Percentiles rank a stretch among this genome's conserved stretches.
phyloP scores from a whole-genome alignment of 2,113 vertebrate genomes.

The Ochotona princeps region DNA sequence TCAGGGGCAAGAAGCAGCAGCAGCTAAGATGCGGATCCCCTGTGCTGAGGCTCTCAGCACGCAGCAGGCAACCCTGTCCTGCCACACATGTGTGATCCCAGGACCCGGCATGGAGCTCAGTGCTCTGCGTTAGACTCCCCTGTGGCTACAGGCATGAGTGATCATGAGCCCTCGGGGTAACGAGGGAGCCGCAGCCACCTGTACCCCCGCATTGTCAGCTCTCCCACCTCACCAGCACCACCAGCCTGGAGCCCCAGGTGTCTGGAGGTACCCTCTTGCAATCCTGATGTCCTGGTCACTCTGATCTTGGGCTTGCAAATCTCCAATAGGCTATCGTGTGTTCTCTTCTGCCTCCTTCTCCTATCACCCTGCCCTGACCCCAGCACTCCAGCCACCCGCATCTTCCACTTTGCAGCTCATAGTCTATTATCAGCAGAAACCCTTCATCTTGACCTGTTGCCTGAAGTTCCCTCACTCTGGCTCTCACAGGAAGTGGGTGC shows the following conservation, averaged over 20 bases:
- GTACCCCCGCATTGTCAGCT: accelerated
- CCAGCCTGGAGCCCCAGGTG: not conserved
- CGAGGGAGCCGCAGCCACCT: not conserved
- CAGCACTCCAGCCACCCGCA: too few relatives aligned
- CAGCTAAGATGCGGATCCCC: too few relatives aligned
- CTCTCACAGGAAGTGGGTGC: not conserved
- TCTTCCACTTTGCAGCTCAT: not conserved
- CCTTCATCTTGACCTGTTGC: not conserved
- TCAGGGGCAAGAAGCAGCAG: too few relatives aligned
- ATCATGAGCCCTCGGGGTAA: not conserved
- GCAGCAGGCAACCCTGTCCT: too few relatives aligned
- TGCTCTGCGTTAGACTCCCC: not conserved
- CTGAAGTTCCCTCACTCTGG: not conserved
- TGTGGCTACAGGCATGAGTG: too few relatives aligned
- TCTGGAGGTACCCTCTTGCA: too few relatives aligned
- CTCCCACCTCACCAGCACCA: accelerated
- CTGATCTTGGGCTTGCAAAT: not conserved
- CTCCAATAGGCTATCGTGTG: not conserved
- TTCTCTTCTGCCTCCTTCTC: not conserved
- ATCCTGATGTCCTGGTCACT: not conserved
- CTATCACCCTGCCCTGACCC: not conserved
- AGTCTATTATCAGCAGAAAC: not conserved
- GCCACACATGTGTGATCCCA: not conserved
- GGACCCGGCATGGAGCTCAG: not conserved
- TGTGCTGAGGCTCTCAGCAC: too few relatives aligned